A percentile compares a stretch with the other conserved stretches of the same genome.
These are phyloP conservation scores for Parochlus steinenii DNA, from an alignment of 2,888 invertebrate species.

Conservation along the genomic window DNA sequence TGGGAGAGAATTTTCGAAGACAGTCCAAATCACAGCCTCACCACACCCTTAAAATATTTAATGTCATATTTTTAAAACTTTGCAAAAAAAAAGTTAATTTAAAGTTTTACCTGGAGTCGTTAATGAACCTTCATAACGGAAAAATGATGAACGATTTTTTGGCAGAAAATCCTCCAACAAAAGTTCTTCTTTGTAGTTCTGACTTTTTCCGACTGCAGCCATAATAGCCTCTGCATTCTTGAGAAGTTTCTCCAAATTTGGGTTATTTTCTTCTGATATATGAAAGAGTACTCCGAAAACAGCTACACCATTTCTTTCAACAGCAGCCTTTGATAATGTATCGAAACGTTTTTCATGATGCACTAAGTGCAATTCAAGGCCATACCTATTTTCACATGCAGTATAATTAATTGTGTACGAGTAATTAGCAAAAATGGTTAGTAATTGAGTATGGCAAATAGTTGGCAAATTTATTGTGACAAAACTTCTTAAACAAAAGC, in stretches of 20 bases:
- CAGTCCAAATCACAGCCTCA: constrained; percentile 59
- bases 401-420: constrained; percentile 2
- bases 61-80: no score
- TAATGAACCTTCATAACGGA: constrained; percentile 51
- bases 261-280: constrained; percentile 19
- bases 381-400: constrained; percentile 30
- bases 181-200: constrained; percentile 15
- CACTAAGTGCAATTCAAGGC: constrained; percentile 49
- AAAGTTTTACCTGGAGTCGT: constrained; percentile 42
- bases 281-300: constrained; percentile 47
- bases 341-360: constrained; percentile 35
- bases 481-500: no score
- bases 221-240: constrained; percentile 19
- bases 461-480: background rate
- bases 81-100: background rate
- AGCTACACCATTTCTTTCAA: constrained; percentile 38
- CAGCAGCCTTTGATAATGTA: constrained; percentile 34
- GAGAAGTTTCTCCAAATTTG: constrained; percentile 16
- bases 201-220: constrained; percentile 18
- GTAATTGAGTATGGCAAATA: constrained; percentile 15
- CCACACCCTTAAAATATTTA: no score
- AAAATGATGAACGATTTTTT: constrained; percentile 33
- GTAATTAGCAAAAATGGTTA: constrained; percentile 15
- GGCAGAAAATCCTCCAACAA: constrained; percentile 34
- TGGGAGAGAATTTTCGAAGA: constrained; percentile 37